Base-by-base conservation (phyloP, 2,113 vertebrate genomes). In the Eulacestoma nigropectus region DNA sequence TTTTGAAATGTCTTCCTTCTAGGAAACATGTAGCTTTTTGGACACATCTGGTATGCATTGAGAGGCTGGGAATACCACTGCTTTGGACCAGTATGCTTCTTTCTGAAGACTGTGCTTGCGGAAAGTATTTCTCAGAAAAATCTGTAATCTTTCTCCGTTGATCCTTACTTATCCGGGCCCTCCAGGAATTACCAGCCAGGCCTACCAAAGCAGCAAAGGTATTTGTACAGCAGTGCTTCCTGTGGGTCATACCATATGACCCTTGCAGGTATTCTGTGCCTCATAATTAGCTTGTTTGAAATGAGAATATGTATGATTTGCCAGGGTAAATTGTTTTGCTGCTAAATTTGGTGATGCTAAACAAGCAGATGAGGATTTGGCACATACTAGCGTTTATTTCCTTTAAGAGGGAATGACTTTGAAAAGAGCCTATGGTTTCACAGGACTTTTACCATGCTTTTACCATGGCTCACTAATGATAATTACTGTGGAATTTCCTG, bases 401-500 rank as follows among this genome's bases (percentile, higher is more conserved):
- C 63, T 87, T 68, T 53, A 63, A 87, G 65, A 79, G 74, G 20
- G 87, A 80, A 80, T 65, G 68, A 64, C 67, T 85, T 74, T 56
- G 84, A 89, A 93, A 93, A 76, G 68, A 89, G 44, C 68, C 90
- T 56, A n/a, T 88, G 75, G 83, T 85, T 94, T 86, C 37, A 60
- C 1, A 1, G 35, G 21, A n/a, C 49, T 84, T n/a, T n/a, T n/a
- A n/a, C n/a, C n/a, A n/a, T n/a, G 67, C 50, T 74, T 27, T 89
- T 84, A 85, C 84, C 68, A 75, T 76, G 84, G 93, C 67, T 86
- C 62, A 21, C 67, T 90, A 80, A 85, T 68, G 78, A 68, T 84
- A 94, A 94, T 84, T 93, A 70, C 60, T 8, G 1, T 81, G 91
- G 95, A 93, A 95, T 88, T 95, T 94, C 95, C 79, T 94, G 72